Evolutionary conservation across 2,113 vertebrate species (phyloP), one percentile per base, ranked within the genome.

Genomic region (Phrynosoma blainvillii): DNA sequence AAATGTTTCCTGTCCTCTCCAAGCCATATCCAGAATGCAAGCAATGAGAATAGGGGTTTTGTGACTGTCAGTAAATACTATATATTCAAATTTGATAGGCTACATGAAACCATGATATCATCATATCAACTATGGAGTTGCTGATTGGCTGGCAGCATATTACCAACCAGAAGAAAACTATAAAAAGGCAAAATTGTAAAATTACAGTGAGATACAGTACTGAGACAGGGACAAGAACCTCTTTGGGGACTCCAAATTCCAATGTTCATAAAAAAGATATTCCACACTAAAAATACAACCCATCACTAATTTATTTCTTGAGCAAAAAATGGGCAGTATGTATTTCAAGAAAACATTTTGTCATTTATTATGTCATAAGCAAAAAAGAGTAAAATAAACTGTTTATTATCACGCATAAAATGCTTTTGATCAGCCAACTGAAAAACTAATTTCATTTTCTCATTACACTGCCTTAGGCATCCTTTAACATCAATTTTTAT

Each of bases 381-480:
- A 97, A 97, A 96, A 82, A 84, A 97, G 95, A 97, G 95, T 96
- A 97, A 99, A 98, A 98, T 97, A 98, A 98, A 98, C 98, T 98
- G 97, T 99, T 99, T 98, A 98, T 99, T 99, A 98, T 98, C 97
- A 97, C 97, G 96, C 98, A 98, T 98, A 98, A 98, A 99, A 98
- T 98, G 98, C 97, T 98, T 98, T 97, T 98, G 98, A 99, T 98
- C 98, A 99, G 97, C 97, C 98, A 98, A 98, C 98, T 98, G 98
- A 99, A 99, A 99, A 99, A 98, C 98, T 98, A 99, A 99, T 99
- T 99, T 98, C 97, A 98, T 99, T 99, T 99, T 99, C 98, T 99
- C 98, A 98, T 99, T 99, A 98, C 95, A 94, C 93, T 97, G 98
- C 98, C 98, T 96, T 92, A 78, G 98, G 98, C 98, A 97, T 97